These are phyloP conservation scores for Cecidostiba fungosa DNA, from an alignment of 2,888 invertebrate species.

Conservation along the genomic window DNA sequence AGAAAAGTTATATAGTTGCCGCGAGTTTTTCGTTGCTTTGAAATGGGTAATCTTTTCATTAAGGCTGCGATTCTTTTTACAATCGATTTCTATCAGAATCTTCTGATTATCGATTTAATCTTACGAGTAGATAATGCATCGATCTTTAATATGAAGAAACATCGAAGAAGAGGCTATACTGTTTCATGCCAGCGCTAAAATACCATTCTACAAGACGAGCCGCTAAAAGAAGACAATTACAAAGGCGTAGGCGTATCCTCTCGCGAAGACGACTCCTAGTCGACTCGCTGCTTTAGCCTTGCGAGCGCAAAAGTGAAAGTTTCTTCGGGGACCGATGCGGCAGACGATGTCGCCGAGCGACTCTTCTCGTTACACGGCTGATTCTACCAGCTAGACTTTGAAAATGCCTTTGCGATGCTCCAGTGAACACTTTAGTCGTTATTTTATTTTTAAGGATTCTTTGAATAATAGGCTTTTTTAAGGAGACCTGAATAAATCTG, in stretches of 20 bases:
- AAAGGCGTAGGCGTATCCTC: background rate
- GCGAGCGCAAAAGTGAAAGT: background rate
- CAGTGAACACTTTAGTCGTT: background rate
- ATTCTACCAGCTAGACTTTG: background rate
- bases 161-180: background rate
- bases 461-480: no score
- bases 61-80: background rate
- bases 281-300: background rate
- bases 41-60: background rate
- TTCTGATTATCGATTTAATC: no score
- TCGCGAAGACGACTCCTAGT: background rate
- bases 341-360: background rate
- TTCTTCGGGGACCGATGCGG: background rate
- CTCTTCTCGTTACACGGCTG: background rate
- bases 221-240: conserved; percentile 10
- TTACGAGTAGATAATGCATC: no score
- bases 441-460: no score
- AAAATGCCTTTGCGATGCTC: background rate
- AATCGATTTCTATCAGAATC: no score
- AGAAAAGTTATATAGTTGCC: background rate
- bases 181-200: background rate
- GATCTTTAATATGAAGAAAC: background rate
- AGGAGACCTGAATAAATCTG: no score
- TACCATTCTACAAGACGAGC: background rate
- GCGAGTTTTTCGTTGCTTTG: conserved; percentile 22